phyloP scores from a whole-genome alignment of 2,113 vertebrate genomes.

The Clarias gariepinus region DNA sequence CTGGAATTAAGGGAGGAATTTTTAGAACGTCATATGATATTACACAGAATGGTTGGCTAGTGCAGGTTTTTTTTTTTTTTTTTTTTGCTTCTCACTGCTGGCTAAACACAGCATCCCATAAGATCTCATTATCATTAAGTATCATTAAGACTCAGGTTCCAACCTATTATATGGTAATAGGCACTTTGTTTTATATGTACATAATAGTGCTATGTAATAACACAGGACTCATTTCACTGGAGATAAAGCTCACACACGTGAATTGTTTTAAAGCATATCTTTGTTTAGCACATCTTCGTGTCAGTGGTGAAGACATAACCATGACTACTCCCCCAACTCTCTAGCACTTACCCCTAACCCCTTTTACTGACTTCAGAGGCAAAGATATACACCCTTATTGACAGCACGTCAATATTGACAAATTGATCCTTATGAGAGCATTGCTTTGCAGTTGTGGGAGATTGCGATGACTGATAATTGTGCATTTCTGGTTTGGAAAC shows the following conservation, averaged over 20 bases:
- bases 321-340: not conserved
- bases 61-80: not conserved
- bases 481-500: conserved; percentile 1
- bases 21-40: not conserved
- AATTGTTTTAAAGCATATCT: not conserved
- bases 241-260: not conserved
- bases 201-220: conserved; percentile 21
- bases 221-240: conserved; percentile 10
- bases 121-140: conserved; percentile 37
- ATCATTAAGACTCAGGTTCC: conserved; percentile 35
- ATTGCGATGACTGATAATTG: not conserved
- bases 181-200: conserved; percentile 17
- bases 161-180: conserved; percentile 28
- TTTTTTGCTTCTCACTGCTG: conserved; percentile 15
- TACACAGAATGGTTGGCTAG: not conserved
- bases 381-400: not conserved
- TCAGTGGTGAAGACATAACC: not conserved
- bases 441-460: not conserved
- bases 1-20: not conserved
- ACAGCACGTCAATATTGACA: not conserved
- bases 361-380: too few species aligned
- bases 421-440: not conserved
- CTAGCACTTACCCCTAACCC: not conserved
- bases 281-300: not conserved
- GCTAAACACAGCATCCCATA: conserved; percentile 20